Conservation (phyloP, 2,888 invertebrate genomes). For the Tachystola acroxantha region DNA sequence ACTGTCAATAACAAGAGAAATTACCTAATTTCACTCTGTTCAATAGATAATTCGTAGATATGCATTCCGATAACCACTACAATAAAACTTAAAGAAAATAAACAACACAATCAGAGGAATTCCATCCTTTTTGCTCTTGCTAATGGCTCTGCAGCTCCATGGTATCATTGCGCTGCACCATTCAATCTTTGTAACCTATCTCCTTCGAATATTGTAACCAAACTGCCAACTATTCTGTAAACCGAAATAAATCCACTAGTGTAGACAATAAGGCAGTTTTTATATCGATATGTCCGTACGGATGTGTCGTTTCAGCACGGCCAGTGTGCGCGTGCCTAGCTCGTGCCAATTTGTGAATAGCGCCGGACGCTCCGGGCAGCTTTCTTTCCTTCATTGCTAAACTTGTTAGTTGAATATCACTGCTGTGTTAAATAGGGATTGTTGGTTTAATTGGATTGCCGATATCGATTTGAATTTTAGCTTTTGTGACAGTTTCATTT, state of each 20-base stretch:
- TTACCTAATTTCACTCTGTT: too few relatives aligned
- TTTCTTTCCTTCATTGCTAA: slow-evolving; percentile 73
- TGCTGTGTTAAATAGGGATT: slow-evolving; percentile 53
- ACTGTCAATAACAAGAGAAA: too few relatives aligned
- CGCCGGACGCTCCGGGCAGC: slow-evolving; percentile 69
- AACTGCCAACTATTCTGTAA: slow-evolving; percentile 10
- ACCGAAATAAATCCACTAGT: neutral
- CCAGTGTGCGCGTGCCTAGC: slow-evolving; percentile 62
- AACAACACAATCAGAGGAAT: slow-evolving; percentile 50
- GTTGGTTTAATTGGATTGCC: slow-evolving; percentile 19
- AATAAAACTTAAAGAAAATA: slow-evolving; percentile 27
- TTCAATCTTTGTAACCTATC: slow-evolving; percentile 64
- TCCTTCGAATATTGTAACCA: slow-evolving; percentile 15
- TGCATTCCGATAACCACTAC: slow-evolving; percentile 1
- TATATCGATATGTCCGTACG: slow-evolving; percentile 14
- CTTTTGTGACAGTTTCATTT: too few relatives aligned
- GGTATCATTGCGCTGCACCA: slow-evolving; percentile 61
- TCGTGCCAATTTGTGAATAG: slow-evolving; percentile 77
- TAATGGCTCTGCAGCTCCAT: slow-evolving; percentile 42
- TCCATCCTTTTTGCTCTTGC: slow-evolving; percentile 54
- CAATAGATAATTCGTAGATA: neutral
- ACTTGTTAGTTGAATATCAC: slow-evolving; percentile 71
- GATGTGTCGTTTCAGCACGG: slow-evolving; percentile 27
- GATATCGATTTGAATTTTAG: slow-evolving; percentile 9
- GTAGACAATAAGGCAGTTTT: slow-evolving; percentile 18